Evolutionary conservation across 1,140 invertebrate species (phyloP), one percentile per base, ranked within the genome.

Genomic region (Cotesia vestalis): DNA sequence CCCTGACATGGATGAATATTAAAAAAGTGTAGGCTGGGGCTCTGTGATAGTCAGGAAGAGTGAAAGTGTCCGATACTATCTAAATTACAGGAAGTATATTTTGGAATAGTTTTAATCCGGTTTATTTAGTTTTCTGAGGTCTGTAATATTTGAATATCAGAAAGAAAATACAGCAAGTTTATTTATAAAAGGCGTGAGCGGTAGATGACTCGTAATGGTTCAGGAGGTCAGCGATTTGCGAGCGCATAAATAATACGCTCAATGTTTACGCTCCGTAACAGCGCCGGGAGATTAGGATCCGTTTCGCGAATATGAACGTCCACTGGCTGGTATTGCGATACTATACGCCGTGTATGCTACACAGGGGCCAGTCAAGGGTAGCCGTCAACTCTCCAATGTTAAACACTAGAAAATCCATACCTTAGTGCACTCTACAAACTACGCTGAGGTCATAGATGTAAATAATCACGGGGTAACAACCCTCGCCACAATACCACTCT

Each of bases 181-280:
- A 46, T 46, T 5, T 46, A 46, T 6, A 46, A 46, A 46, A 46
- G 6, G 6, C n/a, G 14, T 51, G n/a, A 52, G 17, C 17, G 38
- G 11, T 40, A 66, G 51, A 66, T 66, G 40, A 66, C 17, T 66
- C 46, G 63, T 66, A 66, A 66, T 66, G 63, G 63, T 67, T 52
- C 20, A 67, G 4, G 51, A 53, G 46, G 66, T 67, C 66, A 67
- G 66, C 52, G 27, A 55, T 67, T 67, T 55, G 51, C 46, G 27
- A 67, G 35, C 53, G 66, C 66, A 64, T 64, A 27, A 12, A 55
- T 55, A 6, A 12, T 5, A 51, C 46, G 27, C 3, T 53, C 5
- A 35, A 14, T 53, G 66, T 67, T 67, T 38, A 67, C 66, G 66
- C 27, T 6, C 14, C 53, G 66, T 17, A 67, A 67, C 66, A 20